phyloP scores from a whole-genome alignment of 1,140 invertebrate species.

The Cherax quadricarinatus region DNA sequence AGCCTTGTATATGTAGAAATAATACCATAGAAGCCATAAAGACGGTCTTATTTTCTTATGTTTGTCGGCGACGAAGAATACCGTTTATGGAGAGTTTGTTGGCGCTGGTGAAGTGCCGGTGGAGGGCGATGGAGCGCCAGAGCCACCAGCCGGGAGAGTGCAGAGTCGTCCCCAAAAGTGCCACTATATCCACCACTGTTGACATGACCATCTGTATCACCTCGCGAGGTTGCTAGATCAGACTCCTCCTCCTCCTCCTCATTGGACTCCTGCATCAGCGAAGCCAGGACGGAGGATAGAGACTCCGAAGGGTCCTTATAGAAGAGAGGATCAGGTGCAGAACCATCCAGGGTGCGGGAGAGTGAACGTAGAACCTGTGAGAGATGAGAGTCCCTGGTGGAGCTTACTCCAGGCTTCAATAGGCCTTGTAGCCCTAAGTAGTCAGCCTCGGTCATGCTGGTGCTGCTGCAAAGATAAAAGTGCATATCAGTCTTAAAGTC shows the following conservation, averaged over 20 bases:
- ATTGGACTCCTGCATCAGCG: not conserved
- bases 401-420: not conserved
- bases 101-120: slow-evolving; percentile 11
- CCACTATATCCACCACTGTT: not conserved
- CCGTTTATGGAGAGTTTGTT: not conserved
- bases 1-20: too few relatives aligned
- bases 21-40: not conserved
- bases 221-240: not conserved
- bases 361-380: not conserved
- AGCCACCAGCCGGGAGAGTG: slow-evolving; percentile 22
- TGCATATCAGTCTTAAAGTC: too few relatives aligned
- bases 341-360: not conserved
- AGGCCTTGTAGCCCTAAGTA: not conserved
- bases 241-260: slow-evolving; percentile 10
- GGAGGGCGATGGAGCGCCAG: slow-evolving; percentile 14
- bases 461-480: not conserved
- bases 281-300: not conserved
- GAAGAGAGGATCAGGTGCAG: not conserved
- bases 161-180: not conserved
- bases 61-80: not conserved
- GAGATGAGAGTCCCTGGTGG: not conserved
- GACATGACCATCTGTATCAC: not conserved
- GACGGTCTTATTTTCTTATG: not conserved
- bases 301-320: not conserved
- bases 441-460: not conserved